Percentiles rank a stretch among this genome's conserved stretches.
Conservation (phyloP, 2,113 vertebrate genomes). For the Passer montanus region DNA sequence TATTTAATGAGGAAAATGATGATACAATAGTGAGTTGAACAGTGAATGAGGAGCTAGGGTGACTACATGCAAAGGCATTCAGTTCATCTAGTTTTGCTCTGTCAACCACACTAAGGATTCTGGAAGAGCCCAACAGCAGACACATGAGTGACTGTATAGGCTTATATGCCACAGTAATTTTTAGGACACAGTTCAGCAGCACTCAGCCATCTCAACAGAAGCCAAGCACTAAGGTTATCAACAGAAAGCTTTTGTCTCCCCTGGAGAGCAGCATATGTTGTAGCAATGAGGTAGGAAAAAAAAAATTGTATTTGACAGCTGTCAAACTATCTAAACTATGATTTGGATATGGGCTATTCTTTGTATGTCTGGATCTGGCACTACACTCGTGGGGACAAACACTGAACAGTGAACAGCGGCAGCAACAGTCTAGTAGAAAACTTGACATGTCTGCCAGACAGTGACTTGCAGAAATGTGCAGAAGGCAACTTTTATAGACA, state of each 20-base stretch:
- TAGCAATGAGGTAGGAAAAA: neutral
- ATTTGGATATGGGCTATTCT: slow-evolving; percentile 5
- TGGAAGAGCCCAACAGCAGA: neutral
- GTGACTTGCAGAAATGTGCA: neutral
- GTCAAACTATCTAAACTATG: slow-evolving; percentile 42
- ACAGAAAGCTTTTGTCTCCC: slow-evolving; percentile 24
- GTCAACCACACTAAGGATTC: neutral
- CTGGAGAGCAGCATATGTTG: slow-evolving; percentile 18
- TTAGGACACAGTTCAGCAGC: slow-evolving; percentile 44
- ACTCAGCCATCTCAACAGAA: slow-evolving; percentile 30
- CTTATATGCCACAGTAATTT: slow-evolving; percentile 19
- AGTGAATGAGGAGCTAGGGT: neutral
- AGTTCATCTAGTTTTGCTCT: slow-evolving; percentile 12
- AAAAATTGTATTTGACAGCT: slow-evolving; percentile 47
- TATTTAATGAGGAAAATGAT: neutral
- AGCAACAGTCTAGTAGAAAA: neutral
- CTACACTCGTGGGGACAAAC: neutral
- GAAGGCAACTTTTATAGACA: neutral
- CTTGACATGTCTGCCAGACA: neutral
- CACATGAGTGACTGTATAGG: neutral
- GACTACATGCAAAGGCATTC: slow-evolving; percentile 2
- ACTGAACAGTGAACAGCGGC: neutral
- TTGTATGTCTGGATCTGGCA: neutral
- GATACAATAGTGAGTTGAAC: neutral
- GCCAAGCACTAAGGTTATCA: slow-evolving; percentile 33